Percentiles rank a stretch among this genome's conserved stretches.
Conservation (phyloP, 2,113 vertebrate genomes). For the Cyrtonyx montezumae region DNA sequence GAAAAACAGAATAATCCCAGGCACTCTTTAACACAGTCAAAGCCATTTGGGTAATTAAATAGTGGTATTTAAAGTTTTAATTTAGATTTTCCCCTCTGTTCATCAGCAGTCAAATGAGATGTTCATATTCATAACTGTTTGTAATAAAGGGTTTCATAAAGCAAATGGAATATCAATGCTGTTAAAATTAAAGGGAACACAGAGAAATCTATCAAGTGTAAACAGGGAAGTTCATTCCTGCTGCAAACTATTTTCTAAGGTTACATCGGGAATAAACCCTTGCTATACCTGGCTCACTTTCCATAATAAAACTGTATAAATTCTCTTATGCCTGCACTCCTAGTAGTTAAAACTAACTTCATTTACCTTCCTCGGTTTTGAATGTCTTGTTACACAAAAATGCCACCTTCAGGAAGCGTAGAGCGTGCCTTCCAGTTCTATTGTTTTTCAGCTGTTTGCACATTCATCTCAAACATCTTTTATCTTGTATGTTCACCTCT, state of each 20-base stretch:
- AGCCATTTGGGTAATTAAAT: slow-evolving; percentile 99
- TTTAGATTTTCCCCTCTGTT: slow-evolving; percentile 91
- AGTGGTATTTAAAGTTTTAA: slow-evolving; percentile 99
- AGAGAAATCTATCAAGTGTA: slow-evolving; percentile 60
- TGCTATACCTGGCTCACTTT: background rate
- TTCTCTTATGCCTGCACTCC: background rate
- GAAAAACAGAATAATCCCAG: slow-evolving; percentile 96
- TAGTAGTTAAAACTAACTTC: background rate
- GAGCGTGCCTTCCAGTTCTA: background rate
- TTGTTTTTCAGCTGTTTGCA: slow-evolving; percentile 21
- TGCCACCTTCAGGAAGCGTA: background rate
- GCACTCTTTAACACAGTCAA: slow-evolving; percentile 88
- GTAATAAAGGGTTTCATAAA: slow-evolving; percentile 84
- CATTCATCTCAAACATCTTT: slow-evolving; percentile 51
- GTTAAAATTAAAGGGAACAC: slow-evolving; percentile 76
- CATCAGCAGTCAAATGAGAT: slow-evolving; percentile 86
- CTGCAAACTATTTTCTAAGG: slow-evolving; percentile 41
- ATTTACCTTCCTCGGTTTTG: background rate
- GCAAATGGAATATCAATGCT: slow-evolving; percentile 80
- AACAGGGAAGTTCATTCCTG: slow-evolving; percentile 65
- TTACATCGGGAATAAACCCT: slow-evolving; percentile 3
- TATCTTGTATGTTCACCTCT: slow-evolving; percentile 55
- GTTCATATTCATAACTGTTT: slow-evolving; percentile 85
- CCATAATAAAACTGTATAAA: background rate
- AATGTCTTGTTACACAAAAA: background rate